Conservation (phyloP, 2,113 vertebrate species). For the Podocnemis expansa region DNA sequence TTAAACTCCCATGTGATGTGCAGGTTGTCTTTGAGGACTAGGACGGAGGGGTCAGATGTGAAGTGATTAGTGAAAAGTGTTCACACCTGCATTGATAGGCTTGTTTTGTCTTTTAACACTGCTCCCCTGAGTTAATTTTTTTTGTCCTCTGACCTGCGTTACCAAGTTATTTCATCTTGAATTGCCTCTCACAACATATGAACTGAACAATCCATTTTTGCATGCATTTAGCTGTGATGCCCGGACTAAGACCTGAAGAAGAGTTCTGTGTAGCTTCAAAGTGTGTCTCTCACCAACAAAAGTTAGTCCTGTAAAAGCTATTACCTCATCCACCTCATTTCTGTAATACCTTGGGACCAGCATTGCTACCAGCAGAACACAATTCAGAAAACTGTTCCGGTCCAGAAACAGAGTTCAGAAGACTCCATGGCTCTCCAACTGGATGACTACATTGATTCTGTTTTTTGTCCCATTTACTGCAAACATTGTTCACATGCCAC, state of each 20-base stretch:
- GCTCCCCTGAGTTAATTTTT: neutral
- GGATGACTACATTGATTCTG: neutral
- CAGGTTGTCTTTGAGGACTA: neutral
- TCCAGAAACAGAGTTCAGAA: too few species aligned
- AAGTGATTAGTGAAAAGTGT: neutral
- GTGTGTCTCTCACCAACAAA: neutral
- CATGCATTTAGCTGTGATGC: neutral
- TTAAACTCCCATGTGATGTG: neutral
- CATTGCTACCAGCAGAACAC: too few species aligned
- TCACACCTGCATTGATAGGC: neutral
- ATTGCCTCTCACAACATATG: too few species aligned
- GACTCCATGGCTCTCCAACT: neutral
- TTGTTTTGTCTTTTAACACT: neutral
- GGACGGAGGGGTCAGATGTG: neutral
- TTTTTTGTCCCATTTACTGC: neutral
- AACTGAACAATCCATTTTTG: neutral
- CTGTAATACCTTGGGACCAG: neutral
- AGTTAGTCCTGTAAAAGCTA: neutral
- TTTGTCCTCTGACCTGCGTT: neutral
- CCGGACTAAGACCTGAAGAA: neutral
- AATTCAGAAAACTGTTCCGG: too few species aligned
- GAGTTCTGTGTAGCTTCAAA: neutral
- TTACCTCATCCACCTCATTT: neutral
- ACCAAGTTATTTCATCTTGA: neutral
- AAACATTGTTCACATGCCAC: neutral